Evolutionary conservation across 2,797 vertebrate species (phyloP).

Genomic region (Chaetodon trifasciatus): DNA sequence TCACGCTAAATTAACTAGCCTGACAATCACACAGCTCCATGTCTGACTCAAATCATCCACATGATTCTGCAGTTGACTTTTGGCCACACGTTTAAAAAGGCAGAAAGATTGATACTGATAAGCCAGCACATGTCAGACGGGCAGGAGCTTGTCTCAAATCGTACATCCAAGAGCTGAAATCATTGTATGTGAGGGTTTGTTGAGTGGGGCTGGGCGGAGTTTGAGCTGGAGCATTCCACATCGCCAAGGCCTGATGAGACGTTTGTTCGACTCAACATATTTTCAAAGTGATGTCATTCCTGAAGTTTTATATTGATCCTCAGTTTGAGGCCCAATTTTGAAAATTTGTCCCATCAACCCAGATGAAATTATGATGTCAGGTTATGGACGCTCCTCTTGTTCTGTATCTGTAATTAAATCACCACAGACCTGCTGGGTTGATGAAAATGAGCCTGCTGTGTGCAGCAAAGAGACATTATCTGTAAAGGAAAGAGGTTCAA

Average conservation of each 20-base stretch:
- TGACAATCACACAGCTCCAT: constrained; percentile 70
- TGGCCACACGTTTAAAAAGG: constrained; percentile 61
- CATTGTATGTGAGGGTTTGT: constrained; percentile 34
- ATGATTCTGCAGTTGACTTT: constrained; percentile 57
- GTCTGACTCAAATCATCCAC: constrained; percentile 66
- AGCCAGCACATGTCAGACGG: constrained; percentile 73
- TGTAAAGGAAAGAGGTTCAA: neutral
- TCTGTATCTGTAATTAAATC: constrained; percentile 18
- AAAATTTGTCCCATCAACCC: constrained; percentile 1
- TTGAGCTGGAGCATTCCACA: constrained; percentile 28
- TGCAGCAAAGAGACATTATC: neutral
- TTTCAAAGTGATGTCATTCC: constrained; percentile 52
- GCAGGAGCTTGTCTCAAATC: constrained; percentile 62
- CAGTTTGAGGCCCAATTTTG: constrained; percentile 1
- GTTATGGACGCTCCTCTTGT: neutral
- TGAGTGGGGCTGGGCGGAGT: constrained; percentile 52
- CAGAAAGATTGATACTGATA: constrained; percentile 71
- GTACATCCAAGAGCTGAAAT: constrained; percentile 39
- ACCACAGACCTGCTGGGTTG: neutral
- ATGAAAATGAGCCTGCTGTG: constrained; percentile 2
- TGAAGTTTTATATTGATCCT: constrained; percentile 15
- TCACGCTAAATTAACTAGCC: constrained; percentile 74
- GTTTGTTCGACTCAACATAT: constrained; percentile 38
- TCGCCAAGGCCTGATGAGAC: constrained; percentile 56
- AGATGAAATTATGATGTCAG: constrained; percentile 33